Evolutionary conservation across 53 echinoderm and acorn worm species (phyloP).

Genomic region (Paracentrotus lividus): DNA sequence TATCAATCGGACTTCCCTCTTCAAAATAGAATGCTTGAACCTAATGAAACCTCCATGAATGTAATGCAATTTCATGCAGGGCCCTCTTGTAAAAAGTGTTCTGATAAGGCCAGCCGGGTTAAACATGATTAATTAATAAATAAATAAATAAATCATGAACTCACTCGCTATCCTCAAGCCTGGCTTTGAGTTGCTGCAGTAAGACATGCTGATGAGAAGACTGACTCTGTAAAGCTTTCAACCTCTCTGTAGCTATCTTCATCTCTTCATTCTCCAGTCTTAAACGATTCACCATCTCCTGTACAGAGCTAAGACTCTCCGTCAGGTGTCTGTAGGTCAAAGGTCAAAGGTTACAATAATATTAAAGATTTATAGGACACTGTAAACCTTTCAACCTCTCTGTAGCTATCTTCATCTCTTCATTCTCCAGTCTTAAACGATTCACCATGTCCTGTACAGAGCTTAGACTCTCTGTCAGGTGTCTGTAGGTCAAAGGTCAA

Average conservation of each 20-base stretch:
- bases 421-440: conserved; percentile 85
- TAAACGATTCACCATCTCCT: conserved; percentile 78
- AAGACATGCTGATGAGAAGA: conserved; percentile 92
- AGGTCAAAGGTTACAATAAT: no score
- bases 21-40: not conserved
- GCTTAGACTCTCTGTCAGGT: conserved; percentile 76
- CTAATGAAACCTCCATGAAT: not conserved
- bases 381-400: conserved; percentile 88
- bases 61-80: no score
- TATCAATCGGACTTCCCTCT: not conserved
- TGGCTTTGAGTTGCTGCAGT: conserved; percentile 91
- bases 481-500: conserved; percentile 64
- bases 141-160: conserved; percentile 58
- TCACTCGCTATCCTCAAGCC: conserved; percentile 96
- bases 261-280: conserved; percentile 91
- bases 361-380: no score
- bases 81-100: no score
- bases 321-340: conserved; percentile 74
- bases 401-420: conserved; percentile 84
- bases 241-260: conserved; percentile 81
- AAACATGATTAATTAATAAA: no score
- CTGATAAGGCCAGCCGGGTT: no score
- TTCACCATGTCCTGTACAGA: conserved; percentile 77
- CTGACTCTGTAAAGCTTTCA: conserved; percentile 90
- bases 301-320: conserved; percentile 74